Evolutionary conservation across 1,140 invertebrate species (phyloP), one percentile per base, ranked within the genome.

Genomic region (Muscidifurax raptorellus): DNA sequence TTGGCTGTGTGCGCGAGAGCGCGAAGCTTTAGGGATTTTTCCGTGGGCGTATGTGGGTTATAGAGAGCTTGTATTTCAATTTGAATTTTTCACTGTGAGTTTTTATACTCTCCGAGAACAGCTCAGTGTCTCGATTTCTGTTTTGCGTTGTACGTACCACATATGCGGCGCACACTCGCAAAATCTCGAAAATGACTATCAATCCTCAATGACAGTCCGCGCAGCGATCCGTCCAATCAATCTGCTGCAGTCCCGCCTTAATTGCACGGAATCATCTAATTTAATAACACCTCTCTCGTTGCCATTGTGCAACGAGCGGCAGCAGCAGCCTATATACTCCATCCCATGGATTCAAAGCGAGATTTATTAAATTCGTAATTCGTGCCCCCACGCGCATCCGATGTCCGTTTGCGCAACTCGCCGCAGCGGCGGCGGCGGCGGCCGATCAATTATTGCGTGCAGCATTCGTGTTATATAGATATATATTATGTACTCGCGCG

Each of bases 361-460:
- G 75, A 77, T 59, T 77, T 77, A 77, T 77, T 77, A 77, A 77
- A 77, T 77, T 77, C 28, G 22, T 77, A 59, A 77, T 59, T 13
- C n/a, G n/a, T 47, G 44, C 44, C 12, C 5, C 71, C 30, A n/a
- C 25, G 18, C 66, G 66, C 27, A 69, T 59, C 28, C 25, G 67
- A 27, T 30, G 67, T 69, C 25, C 67, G 67, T 59, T 59, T 77
- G 28, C 47, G 44, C 75, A 77, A 77, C 40, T 25, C 25, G 74
- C n/a, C n/a, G n/a, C n/a, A n/a, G n/a, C n/a, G n/a, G n/a, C n/a
- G n/a, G n/a, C n/a, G n/a, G n/a, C 27, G 6, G 15, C 71, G 30
- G 67, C 67, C 67, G 71, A 74, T 32, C 71, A 74, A 74, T 74
- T 74, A 74, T 74, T 36, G 71, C 64, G 59, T 67, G 83, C 40